Percentiles rank a stretch among this genome's conserved stretches.
Conservation (phyloP, 2,888 invertebrate species). For the Xestia sexstrigata region DNA sequence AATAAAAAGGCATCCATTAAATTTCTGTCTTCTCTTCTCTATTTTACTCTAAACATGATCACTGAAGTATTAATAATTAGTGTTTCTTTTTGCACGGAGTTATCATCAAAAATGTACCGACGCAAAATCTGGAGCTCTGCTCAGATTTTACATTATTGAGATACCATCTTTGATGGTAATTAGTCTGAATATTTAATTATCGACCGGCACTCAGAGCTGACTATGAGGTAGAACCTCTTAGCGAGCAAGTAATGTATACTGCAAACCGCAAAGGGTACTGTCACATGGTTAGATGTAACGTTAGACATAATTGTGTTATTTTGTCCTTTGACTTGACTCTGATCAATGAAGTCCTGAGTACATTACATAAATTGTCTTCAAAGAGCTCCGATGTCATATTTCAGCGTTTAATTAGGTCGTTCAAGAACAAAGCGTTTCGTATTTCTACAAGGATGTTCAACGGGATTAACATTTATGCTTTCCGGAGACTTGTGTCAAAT, state of each 20-base stretch:
- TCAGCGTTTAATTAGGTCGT: neutral
- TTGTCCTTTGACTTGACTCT: constrained; percentile 13
- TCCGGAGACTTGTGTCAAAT: neutral
- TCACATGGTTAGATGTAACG: neutral
- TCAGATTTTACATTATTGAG: neutral
- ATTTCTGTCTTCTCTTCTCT: neutral
- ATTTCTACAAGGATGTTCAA: neutral
- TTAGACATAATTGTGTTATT: constrained; percentile 5
- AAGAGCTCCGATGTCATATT: neutral
- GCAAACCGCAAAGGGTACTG: constrained; percentile 21
- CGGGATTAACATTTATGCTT: neutral
- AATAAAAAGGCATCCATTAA: neutral
- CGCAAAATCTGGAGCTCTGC: too few species aligned
- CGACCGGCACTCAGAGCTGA: neutral
- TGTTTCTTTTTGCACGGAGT: neutral
- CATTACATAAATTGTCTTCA: neutral
- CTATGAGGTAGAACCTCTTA: constrained; percentile 1
- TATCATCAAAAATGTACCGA: neutral
- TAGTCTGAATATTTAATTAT: constrained; percentile 5
- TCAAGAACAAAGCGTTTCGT: neutral
- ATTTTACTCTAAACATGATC: neutral
- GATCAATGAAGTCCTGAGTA: neutral
- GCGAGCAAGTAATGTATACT: constrained; percentile 9
- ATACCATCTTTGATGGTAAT: neutral
- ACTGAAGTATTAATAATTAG: neutral